Evolutionary conservation across 2,888 invertebrate species (phyloP), one percentile per base, ranked within the genome.

Genomic region (Kryphioiulus occultus): DNA sequence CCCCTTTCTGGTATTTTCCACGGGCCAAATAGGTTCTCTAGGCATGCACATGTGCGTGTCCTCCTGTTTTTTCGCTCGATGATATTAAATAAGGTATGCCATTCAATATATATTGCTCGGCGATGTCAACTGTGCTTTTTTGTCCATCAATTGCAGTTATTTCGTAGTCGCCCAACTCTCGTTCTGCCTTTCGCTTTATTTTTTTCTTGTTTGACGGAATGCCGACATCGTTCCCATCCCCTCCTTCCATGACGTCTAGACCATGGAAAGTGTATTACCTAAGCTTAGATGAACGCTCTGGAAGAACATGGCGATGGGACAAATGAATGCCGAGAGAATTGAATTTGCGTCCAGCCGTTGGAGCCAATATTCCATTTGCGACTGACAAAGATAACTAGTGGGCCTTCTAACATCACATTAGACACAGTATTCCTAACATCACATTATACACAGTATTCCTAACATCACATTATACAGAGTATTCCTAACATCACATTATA

Each of bases 71-170:
- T 26, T 68, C 68, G 68, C 22, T 68, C 68, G 68, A 22, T 26
- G 68, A 68, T 68, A 68, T 68, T 68, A 68, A 68, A 68, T 68
- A 68, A 68, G 68, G 68, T 68, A 68, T 68, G 68, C 68, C 68
- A 68, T 68, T 22, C 68, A 68, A 68, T 68, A 26, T 68, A 26
- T 68, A 68, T 68, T 68, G 68, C 68, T 26, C 68, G 68, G 68
- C 22, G 68, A 68, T 68, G 68, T 68, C 68, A 68, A 68, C 68
- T 12, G 68, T 68, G 68, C 68, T 68, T 68, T 68, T 68, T 68
- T 68, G 68, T 68, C 68, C 68, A 68, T 68, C 68, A 68, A 68
- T 68, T 68, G 68, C 26, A 68, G 68, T 68, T 68, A 68, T 68
- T 68, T 68, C 22, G 68, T 26, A 68, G 7, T 68, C 68, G 68